Percentiles rank a stretch among this genome's conserved stretches.
These are phyloP conservation scores for Dermatemys mawii DNA, from an alignment of 2,113 vertebrate genomes.

Conservation along the genomic window DNA sequence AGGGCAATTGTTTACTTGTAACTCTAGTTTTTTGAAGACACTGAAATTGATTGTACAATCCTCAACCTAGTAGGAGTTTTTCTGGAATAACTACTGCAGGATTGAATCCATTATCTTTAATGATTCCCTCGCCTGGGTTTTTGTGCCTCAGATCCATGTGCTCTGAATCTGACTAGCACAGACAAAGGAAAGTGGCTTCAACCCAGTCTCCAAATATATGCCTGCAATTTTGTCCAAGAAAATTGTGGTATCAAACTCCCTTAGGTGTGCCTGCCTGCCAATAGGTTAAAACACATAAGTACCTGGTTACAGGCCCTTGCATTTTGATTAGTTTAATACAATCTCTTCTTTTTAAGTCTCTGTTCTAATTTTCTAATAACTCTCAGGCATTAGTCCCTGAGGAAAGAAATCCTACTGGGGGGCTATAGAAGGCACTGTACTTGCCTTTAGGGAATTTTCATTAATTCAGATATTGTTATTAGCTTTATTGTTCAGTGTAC, in stretches of 20 bases:
- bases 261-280: not conserved
- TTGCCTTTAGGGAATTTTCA: not conserved
- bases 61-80: not conserved
- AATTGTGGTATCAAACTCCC: not conserved
- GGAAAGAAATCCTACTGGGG: not conserved
- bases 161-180: not conserved
- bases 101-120: not conserved
- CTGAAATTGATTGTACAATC: not conserved
- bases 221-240: not conserved
- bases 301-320: not conserved
- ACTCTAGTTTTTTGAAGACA: not conserved
- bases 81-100: not conserved
- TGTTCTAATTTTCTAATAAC: not conserved
- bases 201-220: not conserved
- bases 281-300: not conserved
- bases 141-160: too few species aligned
- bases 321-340: not conserved
- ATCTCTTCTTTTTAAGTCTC: not conserved
- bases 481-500: not conserved
- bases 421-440: not conserved
- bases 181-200: not conserved
- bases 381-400: not conserved
- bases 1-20: not conserved
- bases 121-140: too few species aligned
- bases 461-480: not conserved